Percentiles rank a stretch among this genome's conserved stretches.
phyloP scores from a whole-genome alignment of 2,113 vertebrate genomes.

The Geococcyx californianus region DNA sequence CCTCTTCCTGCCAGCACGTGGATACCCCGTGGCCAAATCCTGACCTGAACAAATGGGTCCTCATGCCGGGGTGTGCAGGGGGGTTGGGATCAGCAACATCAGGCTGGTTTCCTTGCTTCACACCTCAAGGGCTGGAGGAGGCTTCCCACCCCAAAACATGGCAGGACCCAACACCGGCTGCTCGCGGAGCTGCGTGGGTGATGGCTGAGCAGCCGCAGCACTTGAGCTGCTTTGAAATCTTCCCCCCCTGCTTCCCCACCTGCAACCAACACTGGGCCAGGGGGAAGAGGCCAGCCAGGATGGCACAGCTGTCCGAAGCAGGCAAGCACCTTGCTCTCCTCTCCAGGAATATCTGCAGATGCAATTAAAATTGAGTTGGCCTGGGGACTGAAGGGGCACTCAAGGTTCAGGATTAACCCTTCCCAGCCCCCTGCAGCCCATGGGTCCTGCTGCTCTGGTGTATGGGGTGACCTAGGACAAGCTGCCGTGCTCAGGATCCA shows the following conservation, averaged over 20 bases:
- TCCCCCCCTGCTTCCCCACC: not conserved
- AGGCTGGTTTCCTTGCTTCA: not conserved
- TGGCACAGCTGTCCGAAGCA: not conserved
- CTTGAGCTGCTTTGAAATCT: not conserved
- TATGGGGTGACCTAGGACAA: not conserved
- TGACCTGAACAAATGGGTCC: rapidly evolving
- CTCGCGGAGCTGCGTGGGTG: not conserved
- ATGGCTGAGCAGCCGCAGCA: not conserved
- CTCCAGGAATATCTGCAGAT: not conserved
- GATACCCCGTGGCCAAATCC: not conserved
- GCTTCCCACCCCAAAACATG: rapidly evolving
- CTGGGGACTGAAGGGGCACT: not conserved
- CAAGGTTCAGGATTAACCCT: not conserved
- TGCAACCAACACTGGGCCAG: not conserved
- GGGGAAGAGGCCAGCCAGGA: not conserved
- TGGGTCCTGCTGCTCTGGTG: not conserved
- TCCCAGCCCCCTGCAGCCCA: not conserved
- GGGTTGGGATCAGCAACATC: not conserved
- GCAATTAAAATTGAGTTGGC: not conserved
- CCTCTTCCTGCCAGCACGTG: not conserved
- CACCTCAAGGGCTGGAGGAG: not conserved
- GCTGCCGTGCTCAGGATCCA: not conserved
- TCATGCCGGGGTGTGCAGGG: not conserved
- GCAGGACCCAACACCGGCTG: rapidly evolving
- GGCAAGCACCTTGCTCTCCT: not conserved